phyloP scores from a whole-genome alignment of 1,140 invertebrate species.

The Chlorops oryzae region DNA sequence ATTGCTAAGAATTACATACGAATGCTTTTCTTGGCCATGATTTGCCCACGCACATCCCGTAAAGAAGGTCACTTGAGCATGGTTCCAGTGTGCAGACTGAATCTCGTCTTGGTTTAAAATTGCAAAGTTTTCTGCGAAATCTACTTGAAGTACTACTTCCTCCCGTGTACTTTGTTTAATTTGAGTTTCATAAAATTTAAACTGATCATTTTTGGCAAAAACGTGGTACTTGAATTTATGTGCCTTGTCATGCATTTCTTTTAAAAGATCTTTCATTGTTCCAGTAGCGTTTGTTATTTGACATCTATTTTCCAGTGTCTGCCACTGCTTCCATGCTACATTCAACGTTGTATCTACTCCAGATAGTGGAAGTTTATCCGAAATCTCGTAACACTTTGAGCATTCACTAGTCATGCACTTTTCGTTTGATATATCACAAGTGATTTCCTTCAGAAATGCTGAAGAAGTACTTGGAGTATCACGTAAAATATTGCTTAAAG shows the following conservation, averaged over 20 bases:
- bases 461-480: too few relatives aligned
- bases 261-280: background rate
- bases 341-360: too few relatives aligned
- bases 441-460: background rate
- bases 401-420: too few relatives aligned
- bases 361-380: too few relatives aligned
- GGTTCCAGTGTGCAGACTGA: background rate
- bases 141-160: too few relatives aligned
- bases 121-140: background rate
- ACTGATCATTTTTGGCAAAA: constrained; percentile 1
- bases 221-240: background rate
- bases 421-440: constrained; percentile 2
- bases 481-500: background rate
- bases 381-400: too few relatives aligned
- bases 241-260: background rate
- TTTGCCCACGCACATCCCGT: background rate
- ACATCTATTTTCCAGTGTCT: too few relatives aligned
- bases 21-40: constrained; percentile 1
- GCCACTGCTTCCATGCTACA: background rate
- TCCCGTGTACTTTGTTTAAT: too few relatives aligned
- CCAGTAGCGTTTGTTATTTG: too few relatives aligned
- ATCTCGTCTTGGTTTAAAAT: background rate
- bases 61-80: background rate
- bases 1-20: background rate
- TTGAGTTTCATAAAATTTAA: background rate